Evolutionary conservation across 1,140 invertebrate genomes (phyloP).

Genomic region (Ladona fulva): DNA sequence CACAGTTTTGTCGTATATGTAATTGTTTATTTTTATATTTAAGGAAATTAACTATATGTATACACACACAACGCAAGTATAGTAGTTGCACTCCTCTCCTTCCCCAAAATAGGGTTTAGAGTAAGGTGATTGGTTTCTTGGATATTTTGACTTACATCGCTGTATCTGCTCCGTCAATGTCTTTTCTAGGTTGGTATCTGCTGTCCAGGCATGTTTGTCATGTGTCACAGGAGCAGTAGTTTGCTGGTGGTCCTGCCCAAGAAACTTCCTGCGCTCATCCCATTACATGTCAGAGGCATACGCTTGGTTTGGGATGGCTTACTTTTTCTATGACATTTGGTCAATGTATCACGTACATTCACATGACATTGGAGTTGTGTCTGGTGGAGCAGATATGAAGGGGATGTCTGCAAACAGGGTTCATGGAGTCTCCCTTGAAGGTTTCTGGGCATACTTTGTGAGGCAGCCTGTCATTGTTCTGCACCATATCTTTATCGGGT

Average conservation of each 20-base stretch:
- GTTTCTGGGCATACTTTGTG: conserved; percentile 46
- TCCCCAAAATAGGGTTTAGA: too few species aligned
- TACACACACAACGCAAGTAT: too few species aligned
- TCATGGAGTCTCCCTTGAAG: conserved; percentile 28
- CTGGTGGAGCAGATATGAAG: conserved; percentile 23
- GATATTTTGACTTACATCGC: too few species aligned
- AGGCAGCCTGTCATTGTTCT: conserved; percentile 56
- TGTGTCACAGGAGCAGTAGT: conserved; percentile 52
- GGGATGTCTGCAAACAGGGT: conserved; percentile 23
- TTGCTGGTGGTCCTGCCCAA: conserved; percentile 50
- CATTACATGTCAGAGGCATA: conserved; percentile 63
- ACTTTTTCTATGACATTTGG: conserved; percentile 67
- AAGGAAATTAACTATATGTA: too few species aligned
- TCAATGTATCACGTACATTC: conserved; percentile 52
- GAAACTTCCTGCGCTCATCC: conserved; percentile 50
- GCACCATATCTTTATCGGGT: conserved; percentile 63
- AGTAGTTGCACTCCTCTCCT: too few species aligned
- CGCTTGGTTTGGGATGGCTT: conserved; percentile 64
- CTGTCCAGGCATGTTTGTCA: conserved; percentile 53
- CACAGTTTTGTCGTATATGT: too few species aligned
- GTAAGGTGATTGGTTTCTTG: too few species aligned
- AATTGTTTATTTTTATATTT: too few species aligned
- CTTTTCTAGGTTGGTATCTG: conserved; percentile 50
- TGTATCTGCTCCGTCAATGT: neutral
- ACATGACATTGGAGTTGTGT: conserved; percentile 18